Conservation (phyloP, 2,113 vertebrate species). For the Chloropsis cyanopogon region DNA sequence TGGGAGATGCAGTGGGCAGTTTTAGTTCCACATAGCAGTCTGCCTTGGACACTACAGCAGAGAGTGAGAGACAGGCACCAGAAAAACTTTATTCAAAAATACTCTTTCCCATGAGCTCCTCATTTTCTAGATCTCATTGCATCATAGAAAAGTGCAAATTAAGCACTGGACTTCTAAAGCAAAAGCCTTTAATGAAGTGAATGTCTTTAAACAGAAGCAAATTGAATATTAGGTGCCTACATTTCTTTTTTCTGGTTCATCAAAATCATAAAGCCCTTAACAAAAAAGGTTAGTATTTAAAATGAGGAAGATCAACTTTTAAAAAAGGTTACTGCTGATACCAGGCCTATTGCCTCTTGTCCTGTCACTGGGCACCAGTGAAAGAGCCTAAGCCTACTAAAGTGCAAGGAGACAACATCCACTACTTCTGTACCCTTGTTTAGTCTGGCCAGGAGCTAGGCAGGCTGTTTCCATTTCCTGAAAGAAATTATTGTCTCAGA, state of each 20-base stretch:
- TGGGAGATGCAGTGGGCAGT: slow-evolving; percentile 72
- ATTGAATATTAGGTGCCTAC: background rate
- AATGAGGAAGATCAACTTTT: background rate
- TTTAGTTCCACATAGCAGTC: slow-evolving; percentile 76
- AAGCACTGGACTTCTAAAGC: background rate
- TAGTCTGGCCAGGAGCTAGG: background rate
- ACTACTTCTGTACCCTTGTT: background rate
- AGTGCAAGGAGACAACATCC: background rate
- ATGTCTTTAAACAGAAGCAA: background rate
- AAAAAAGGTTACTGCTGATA: background rate
- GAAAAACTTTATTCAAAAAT: background rate
- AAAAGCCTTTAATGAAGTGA: background rate
- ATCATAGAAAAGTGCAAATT: background rate
- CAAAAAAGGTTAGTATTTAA: background rate
- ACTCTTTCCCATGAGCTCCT: background rate
- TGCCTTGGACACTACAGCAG: slow-evolving; percentile 70
- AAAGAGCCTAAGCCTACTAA: background rate
- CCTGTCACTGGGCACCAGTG: background rate
- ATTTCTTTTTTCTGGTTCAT: background rate
- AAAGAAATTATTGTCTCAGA: background rate
- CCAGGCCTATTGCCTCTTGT: background rate
- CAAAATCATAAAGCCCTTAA: background rate
- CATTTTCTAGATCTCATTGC: background rate
- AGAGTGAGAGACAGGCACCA: background rate
- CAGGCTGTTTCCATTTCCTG: background rate